Evolutionary conservation across 1,140 invertebrate species (phyloP), one percentile per base, ranked within the genome.

Genomic region (Caenorhabditis tropicalis): DNA sequence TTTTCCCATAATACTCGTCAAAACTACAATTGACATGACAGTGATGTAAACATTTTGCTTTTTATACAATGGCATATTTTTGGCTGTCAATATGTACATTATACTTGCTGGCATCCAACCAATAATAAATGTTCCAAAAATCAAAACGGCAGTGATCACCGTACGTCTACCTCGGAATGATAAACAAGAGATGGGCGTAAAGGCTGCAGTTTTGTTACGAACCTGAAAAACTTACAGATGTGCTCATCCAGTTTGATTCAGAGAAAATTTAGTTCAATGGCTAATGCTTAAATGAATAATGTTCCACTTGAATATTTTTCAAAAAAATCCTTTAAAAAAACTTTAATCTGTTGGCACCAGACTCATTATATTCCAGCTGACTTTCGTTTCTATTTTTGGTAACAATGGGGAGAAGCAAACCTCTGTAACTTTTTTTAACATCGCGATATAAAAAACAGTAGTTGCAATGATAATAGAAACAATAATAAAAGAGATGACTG

Each of bases 71-170:
- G 83, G 83, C 83, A 84, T 84, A n/a, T 48, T 60, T 19, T 85
- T 49, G 10, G 84, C 84, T 9, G 80, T 82, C 46, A 85, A 48
- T 16, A 85, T 82, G 65, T 60, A 85, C 43, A 85, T 31, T 15
- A 82, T 53, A 29, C 58, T 74, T 9, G 84, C 80, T 12, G 84
- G 84, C 84, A 85, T 82, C 84, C 84, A 85, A 6, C 84, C 84
- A 31, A 85, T 60, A 5, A 85, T 46, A 39, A 85, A 85, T 1
- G 84, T 85, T 43, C 84, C 84, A 24, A 82, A 85, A 31, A 85
- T 85, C 9, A 85, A n/a, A 4, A 81, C 70, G 2, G 84, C 84
- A n/a, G 84, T 85, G 60, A 82, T 31, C 4, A 85, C 80, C 12
- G 84, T 85, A 16, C 84, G 58, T 5, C 84, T 48, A 16, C 84